Percentiles rank a stretch among this genome's conserved stretches.
phyloP scores from a whole-genome alignment of 2,888 invertebrate species.

The Hemithea aestivaria region DNA sequence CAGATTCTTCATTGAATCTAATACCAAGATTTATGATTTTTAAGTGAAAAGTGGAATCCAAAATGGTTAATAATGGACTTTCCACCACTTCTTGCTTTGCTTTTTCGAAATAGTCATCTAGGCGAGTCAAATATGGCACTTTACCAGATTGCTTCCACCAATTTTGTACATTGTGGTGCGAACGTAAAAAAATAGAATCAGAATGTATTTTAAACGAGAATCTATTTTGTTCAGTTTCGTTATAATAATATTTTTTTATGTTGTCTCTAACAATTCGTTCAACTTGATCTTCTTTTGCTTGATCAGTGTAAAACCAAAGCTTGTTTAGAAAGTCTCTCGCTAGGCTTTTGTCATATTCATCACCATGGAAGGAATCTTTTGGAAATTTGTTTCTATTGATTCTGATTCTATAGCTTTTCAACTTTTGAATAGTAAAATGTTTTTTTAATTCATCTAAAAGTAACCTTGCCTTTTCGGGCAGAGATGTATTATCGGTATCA shows the following conservation, averaged over 20 bases:
- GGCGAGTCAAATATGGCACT: slow-evolving; percentile 33
- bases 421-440: slow-evolving; percentile 2
- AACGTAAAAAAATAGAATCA: slow-evolving; percentile 40
- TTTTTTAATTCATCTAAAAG: slow-evolving; percentile 21
- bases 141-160: slow-evolving; percentile 41
- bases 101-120: slow-evolving; percentile 32
- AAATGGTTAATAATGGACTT: slow-evolving; percentile 36
- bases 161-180: slow-evolving; percentile 44
- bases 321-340: slow-evolving; percentile 35
- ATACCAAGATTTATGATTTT: slow-evolving; percentile 32
- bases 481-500: slow-evolving; percentile 18
- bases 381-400: slow-evolving; percentile 36
- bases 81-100: slow-evolving; percentile 39
- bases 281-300: slow-evolving; percentile 38
- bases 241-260: slow-evolving; percentile 33
- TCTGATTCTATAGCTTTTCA: slow-evolving; percentile 29
- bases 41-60: slow-evolving; percentile 36
- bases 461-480: slow-evolving; percentile 29
- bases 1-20: slow-evolving; percentile 24
- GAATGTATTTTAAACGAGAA: slow-evolving; percentile 37
- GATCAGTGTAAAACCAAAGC: slow-evolving; percentile 45
- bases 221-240: slow-evolving; percentile 28
- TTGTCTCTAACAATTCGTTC: slow-evolving; percentile 36
- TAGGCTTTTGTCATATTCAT: slow-evolving; percentile 32
- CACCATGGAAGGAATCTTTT: slow-evolving; percentile 31